These are phyloP conservation scores for Chrysochloris asiatica DNA, from an alignment of 2,113 vertebrate genomes.

Conservation along the genomic window DNA sequence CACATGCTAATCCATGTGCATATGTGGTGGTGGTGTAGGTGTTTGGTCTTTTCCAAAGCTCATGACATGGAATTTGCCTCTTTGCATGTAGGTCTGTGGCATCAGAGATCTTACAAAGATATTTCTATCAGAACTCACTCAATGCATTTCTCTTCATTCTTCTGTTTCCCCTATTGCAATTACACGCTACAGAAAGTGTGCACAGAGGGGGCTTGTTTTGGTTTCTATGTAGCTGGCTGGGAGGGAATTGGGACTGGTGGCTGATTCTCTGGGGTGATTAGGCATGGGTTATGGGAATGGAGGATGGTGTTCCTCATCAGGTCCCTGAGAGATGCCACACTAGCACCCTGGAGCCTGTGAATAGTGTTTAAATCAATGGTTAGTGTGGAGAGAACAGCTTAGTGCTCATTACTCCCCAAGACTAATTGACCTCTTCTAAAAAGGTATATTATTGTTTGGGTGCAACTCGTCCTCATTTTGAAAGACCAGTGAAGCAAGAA, in stretches of 20 bases:
- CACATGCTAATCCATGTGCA: too few species aligned
- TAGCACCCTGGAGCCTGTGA: constrained; percentile 57
- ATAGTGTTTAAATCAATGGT: constrained; percentile 68
- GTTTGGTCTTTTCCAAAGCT: not conserved
- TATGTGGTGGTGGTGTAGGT: not conserved
- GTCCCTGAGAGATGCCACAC: constrained; percentile 47
- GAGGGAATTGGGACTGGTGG: constrained; percentile 66
- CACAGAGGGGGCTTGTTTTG: constrained; percentile 74
- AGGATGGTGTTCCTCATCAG: constrained; percentile 35
- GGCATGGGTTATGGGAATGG: constrained; percentile 78
- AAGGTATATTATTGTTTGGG: constrained; percentile 70
- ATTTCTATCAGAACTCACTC: constrained; percentile 27
- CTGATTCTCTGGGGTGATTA: constrained; percentile 78
- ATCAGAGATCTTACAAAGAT: not conserved
- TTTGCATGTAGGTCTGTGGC: not conserved
- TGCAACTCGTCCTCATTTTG: constrained; percentile 64
- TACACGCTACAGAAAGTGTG: constrained; percentile 74
- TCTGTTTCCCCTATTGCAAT: constrained; percentile 66
- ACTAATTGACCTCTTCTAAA: constrained; percentile 71
- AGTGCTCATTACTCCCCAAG: constrained; percentile 55
- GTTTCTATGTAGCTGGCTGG: constrained; percentile 49
- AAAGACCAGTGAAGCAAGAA: constrained; percentile 69
- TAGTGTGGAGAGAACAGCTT: constrained; percentile 58
- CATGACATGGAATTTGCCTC: not conserved
- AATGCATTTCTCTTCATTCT: constrained; percentile 47